Evolutionary conservation across 1,140 invertebrate species (phyloP), one percentile per base, ranked within the genome.

Genomic region (Diprion similis): DNA sequence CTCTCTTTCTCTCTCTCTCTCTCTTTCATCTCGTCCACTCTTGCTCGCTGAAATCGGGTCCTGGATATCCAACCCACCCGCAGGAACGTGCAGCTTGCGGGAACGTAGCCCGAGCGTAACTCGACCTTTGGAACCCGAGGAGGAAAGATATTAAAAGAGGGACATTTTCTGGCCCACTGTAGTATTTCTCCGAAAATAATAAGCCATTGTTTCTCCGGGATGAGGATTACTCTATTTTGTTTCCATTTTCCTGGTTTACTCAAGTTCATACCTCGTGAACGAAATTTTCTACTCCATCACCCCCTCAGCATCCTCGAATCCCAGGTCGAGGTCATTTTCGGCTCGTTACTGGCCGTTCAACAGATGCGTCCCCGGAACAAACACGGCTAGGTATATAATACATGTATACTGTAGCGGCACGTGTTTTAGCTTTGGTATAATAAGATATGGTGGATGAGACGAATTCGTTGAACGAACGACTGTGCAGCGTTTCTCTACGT

Each of bases 1-100:
- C n/a, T n/a, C 64, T 72, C 65, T 68, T 70, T 72, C 73, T 77
- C 70, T 70, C 68, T 70, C 69, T 17, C 69, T 15, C 15, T 15
- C 10, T 13, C 69, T 17, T 70, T 46, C 4, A 17, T 13, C 45
- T 10, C 69, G 19, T 46, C 51, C 18, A n/a, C 67, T 71, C 45
- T 24, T 10, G 72, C 70, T 72, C 15, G 8, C 68, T 75, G 51
- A 8, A 59, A 59, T 15, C 51, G 51, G n/a, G 51, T 59, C 51
- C n/a, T 59, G n/a, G 24, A 37, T 37, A 37, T 37, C 24, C 24
- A 37, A 37, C 24, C 51, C 51, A 59, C 51, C 51, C 51, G 51
- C 51, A 59, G 51, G 11, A 59, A 59, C 11, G 51, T 59, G 51
- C 11, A 59, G 51, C 51, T 37, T 37, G 24, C 24, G 24, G 24